Percentiles rank a stretch among this genome's conserved stretches.
Evolutionary conservation across 2,113 vertebrate species (phyloP).

Genomic region (Tauraco erythrolophus): DNA sequence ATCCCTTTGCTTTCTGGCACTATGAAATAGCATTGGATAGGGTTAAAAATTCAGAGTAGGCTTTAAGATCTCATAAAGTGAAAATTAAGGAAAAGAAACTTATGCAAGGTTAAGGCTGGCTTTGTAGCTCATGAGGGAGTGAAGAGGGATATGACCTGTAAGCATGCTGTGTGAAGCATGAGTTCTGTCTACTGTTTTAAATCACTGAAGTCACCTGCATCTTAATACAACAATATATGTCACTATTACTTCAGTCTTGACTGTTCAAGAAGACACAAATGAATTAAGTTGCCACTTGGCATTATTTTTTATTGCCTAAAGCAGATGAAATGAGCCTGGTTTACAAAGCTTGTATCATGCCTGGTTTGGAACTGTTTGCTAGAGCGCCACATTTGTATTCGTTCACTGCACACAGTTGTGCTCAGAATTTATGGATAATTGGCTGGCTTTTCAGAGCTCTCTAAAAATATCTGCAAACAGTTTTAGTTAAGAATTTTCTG

Average conservation of each 20-base stretch:
- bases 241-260: not conserved
- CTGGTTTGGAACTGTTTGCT: conserved; percentile 4
- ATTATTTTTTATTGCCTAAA: not conserved
- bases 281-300: conserved; percentile 1
- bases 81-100: not conserved
- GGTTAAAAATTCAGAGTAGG: not conserved
- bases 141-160: not conserved
- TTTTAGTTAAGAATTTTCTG: not conserved
- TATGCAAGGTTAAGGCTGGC: not conserved
- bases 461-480: not conserved
- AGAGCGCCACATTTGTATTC: not conserved
- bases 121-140: not conserved
- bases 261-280: not conserved
- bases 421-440: not conserved
- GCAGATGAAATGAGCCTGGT: not conserved
- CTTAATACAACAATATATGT: not conserved
- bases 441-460: not conserved
- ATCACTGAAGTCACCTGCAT: not conserved
- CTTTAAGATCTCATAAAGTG: not conserved
- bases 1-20: not conserved
- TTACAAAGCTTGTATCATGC: not conserved
- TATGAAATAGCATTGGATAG: not conserved
- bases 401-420: not conserved
- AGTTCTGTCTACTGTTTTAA: not conserved
- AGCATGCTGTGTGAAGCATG: not conserved